A percentile compares a stretch with the other conserved stretches of the same genome.
phyloP scores from a whole-genome alignment of 2,797 vertebrate genomes.

The Sciaenops ocellatus region DNA sequence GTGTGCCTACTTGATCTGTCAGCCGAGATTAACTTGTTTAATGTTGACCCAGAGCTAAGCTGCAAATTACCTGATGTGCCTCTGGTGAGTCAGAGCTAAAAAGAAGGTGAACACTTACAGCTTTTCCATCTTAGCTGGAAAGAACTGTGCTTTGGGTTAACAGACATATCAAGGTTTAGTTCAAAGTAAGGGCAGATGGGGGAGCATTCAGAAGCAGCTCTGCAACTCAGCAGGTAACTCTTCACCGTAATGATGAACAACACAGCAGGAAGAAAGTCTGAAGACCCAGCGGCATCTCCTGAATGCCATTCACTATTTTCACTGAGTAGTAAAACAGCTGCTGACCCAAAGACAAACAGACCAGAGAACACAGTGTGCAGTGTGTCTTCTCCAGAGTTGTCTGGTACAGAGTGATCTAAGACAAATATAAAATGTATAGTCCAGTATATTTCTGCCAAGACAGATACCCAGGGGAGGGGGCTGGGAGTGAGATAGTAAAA shows the following conservation, averaged over 20 bases:
- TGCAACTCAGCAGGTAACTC: conserved; percentile 58
- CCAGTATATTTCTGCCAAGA: conserved; percentile 49
- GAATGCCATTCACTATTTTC: conserved; percentile 62
- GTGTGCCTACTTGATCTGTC: neutral
- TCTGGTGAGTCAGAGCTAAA: conserved; percentile 22
- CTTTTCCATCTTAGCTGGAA: conserved; percentile 52
- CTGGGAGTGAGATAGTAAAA: conserved; percentile 49
- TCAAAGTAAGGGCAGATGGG: conserved; percentile 55
- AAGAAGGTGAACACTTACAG: conserved; percentile 28
- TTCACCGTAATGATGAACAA: conserved; percentile 56
- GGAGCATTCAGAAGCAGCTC: conserved; percentile 29
- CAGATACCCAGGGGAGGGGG: conserved; percentile 30
- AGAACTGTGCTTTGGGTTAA: conserved; percentile 31
- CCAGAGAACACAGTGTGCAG: conserved; percentile 42
- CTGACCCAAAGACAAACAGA: conserved; percentile 45
- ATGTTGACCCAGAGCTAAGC: conserved; percentile 3
- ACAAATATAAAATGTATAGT: conserved; percentile 48
- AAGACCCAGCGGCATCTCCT: conserved; percentile 51
- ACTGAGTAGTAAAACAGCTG: conserved; percentile 71
- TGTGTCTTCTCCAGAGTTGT: conserved; percentile 39
- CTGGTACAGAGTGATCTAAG: conserved; percentile 37
- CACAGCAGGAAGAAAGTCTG: conserved; percentile 52
- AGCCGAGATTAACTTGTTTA: neutral
- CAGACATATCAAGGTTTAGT: conserved; percentile 48
- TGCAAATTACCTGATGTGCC: conserved; percentile 18